Base-by-base conservation (phyloP, 1,140 invertebrate species). In the Procambarus virginalis region DNA sequence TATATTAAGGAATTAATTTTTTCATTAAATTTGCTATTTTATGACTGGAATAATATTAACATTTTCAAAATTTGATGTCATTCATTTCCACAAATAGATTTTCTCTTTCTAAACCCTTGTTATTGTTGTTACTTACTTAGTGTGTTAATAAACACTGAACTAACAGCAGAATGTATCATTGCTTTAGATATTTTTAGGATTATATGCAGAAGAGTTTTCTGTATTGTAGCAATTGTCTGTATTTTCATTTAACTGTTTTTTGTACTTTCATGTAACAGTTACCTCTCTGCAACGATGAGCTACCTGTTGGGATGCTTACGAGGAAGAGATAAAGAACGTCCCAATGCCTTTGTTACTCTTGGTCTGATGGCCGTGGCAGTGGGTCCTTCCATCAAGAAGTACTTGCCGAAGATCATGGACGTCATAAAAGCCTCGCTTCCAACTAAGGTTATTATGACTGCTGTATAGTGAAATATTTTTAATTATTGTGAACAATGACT, bases 341-440 rank as follows among this genome's bases (percentile, higher is more conserved):
- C 96, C 60, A 95, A 96, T 92, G 97, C 98, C 0, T 99, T 99
- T 93, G 96, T 97, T 9, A 97, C 98, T 12, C 95, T 99, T 79
- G 98, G 98, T 55, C 95, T 99, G 2, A 96, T 99, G 92, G 97
- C 98, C 1, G 96, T 99, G 20, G 98, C 98, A n/a, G 96, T 99
- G 0, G 97, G 96, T 73, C 95, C 96, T 79, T 95, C 97, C 68
- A 98, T 99, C 64, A 96, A 97, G 92, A 95, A 95, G 5, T 96
- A 98, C 93, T 94, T 99, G 20, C 95, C 96, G 0, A 96, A 95
- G 93, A 98, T 99, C 73, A 97, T 99, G 96, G 96, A 97, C 91
- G 95, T 97, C 10, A 96, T 99, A 20, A 96, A 96, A 93, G 94
- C 95, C 79, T 96, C 96, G 3, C 94, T 99, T 34, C 98, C 98